Conservation (phyloP, 2,797 vertebrate species). For the Neosalanx taihuensis region DNA sequence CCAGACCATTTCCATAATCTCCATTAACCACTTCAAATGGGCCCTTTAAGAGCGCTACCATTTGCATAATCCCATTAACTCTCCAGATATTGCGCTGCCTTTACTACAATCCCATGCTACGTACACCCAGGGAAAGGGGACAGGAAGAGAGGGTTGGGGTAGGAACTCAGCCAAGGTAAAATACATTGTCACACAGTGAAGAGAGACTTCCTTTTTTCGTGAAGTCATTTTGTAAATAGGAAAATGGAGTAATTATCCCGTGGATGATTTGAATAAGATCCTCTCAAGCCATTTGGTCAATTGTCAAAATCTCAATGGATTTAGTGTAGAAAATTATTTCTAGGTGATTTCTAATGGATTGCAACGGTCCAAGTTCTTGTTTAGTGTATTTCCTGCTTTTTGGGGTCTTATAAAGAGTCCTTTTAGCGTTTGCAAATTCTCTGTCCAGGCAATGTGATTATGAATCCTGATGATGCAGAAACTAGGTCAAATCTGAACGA, state of each 20-base stretch:
- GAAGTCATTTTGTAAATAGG: constrained; percentile 39
- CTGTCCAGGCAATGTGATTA: not conserved
- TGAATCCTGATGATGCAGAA: constrained; percentile 6
- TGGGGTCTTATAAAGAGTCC: not conserved
- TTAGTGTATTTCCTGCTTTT: not conserved
- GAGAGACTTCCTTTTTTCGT: constrained; percentile 30
- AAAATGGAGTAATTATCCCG: constrained; percentile 25
- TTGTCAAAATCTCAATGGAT: not conserved
- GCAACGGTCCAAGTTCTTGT: not conserved
- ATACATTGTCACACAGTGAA: constrained; percentile 21
- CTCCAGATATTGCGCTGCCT: constrained; percentile 59
- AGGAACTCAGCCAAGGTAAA: constrained; percentile 31
- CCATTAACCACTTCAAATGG: constrained; percentile 69
- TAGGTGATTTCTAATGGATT: too few relatives aligned
- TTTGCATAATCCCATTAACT: constrained; percentile 69
- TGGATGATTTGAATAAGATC: constrained; percentile 5
- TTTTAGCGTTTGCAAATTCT: constrained; percentile 1
- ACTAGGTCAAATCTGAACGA: constrained; percentile 9
- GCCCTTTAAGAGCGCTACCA: constrained; percentile 58
- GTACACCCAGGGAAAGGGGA: constrained; percentile 24
- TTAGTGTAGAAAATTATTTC: not conserved
- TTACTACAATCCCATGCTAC: constrained; percentile 54
- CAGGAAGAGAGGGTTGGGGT: constrained; percentile 32
- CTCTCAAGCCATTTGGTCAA: not conserved
- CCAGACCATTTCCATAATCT: constrained; percentile 66